Base-by-base conservation (phyloP, 2,113 vertebrate species). In the Trichechus manatus region DNA sequence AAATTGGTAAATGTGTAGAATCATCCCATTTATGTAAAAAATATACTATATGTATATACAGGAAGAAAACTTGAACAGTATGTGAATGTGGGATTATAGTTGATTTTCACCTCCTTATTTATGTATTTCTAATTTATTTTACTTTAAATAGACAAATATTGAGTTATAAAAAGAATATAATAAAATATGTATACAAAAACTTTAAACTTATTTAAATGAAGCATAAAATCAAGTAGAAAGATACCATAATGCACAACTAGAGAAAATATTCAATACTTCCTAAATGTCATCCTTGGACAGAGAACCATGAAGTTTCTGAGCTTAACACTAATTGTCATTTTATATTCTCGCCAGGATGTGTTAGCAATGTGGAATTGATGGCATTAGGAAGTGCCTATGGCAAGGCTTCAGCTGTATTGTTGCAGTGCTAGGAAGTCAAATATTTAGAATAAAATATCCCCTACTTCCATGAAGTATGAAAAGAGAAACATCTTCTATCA, bases 401-500 rank as follows among this genome's bases (percentile, higher is more conserved):
- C 8, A 63, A n/a, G 42, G 70, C 61, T 83, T 87, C 39, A 70
- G 39, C 56, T 42, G 9, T 27, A n/a, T 25, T 72, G 6, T 25
- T 53, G 50, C 33, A 72, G 68, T 59, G 20, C 39, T 50, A 23
- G 19, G 19, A 91, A 47, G 25, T 15, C 23, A 91, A 39, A 82
- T 91, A 91, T 61, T 68, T 78, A 93, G 47, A 70, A 89, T 83
- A 68, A 91, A 59, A 83, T 77, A 56, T 78, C 53, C n/a, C 23
- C n/a, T 78, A n/a, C 23, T 23, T 64, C n/a, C n/a, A 88, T 20
- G n/a, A 78, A 70, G 33, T 14, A 61, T 31, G 29, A 20, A 78
- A 88, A 84, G 47, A 88, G 50, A 42, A 84, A 88, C 15, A 19
- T 53, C 74, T 87, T 66, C 36, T 63, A 29, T 14, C 33, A 63